Evolutionary conservation across 2,797 vertebrate genomes (phyloP).

Genomic region (Podarcis lilfordi): DNA sequence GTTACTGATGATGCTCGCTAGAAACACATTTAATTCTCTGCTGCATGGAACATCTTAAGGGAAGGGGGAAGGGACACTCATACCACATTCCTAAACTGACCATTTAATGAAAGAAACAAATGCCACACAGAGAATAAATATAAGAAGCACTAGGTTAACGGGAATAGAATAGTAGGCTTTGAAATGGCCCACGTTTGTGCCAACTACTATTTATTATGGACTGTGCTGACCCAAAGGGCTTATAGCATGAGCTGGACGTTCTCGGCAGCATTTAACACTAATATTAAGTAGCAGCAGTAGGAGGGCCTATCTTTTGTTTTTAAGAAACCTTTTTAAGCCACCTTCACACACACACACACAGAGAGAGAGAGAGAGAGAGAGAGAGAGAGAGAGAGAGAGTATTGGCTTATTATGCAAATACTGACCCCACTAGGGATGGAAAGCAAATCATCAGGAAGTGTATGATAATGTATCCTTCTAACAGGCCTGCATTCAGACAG

Average conservation of each 20-base stretch:
- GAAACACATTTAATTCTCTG: slow-evolving; percentile 9
- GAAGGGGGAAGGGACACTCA: neutral
- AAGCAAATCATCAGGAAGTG: neutral
- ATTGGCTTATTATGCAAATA: neutral
- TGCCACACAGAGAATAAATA: neutral
- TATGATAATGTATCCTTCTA: neutral
- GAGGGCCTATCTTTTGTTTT: neutral
- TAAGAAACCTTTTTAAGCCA: neutral
- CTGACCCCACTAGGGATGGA: neutral
- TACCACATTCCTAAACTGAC: neutral
- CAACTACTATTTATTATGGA: neutral
- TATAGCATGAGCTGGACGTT: neutral
- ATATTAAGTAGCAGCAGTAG: neutral
- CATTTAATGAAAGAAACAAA: slow-evolving; percentile 20
- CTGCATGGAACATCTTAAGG: neutral
- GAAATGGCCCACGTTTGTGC: neutral
- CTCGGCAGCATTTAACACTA: neutral
- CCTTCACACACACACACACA: neutral
- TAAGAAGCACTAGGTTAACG: neutral
- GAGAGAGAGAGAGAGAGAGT: too few species aligned
- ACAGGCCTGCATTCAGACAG: neutral
- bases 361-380: too few species aligned
- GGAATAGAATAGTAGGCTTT: neutral
- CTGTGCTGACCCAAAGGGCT: neutral
- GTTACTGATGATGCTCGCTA: slow-evolving; percentile 14